Base-by-base conservation (phyloP, 2,888 invertebrate genomes). In the Tiliacea aurago region DNA sequence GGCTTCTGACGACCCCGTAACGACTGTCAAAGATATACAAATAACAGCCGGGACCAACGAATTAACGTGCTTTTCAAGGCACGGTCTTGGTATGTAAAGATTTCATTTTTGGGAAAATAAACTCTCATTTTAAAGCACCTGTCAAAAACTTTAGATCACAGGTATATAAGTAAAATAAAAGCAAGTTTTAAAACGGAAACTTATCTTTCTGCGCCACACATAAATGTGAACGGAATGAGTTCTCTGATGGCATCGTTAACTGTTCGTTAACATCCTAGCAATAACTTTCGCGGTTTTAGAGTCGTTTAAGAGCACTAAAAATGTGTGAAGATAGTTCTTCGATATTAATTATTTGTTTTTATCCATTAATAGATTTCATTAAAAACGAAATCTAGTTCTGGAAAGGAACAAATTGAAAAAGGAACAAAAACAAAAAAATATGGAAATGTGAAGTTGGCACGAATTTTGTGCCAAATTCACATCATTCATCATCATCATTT, bases 191-290 rank as follows among this genome's bases (percentile, higher is more conserved):
- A 51, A 77, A 79, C 53, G 67, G 56, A 47, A 78, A 72, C 55
- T 78, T 72, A 66, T 80, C 80, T 58, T 51, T 43, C 49, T 66
- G 75, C 67, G 33, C 55, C 69, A 58, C 43, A 59, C 71, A 80
- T 78, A 72, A 80, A 80, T 73, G 62, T 61, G 75, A 49, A 76
- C 61, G 78, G n/a, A 86, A 78, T 74, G 67, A 62, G 75, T 28
- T 58, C 58, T 59, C 41, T 72, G 71, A 83, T 73, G 78, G 55
- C 70, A 63, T 80, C 75, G 71, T 83, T 75, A 77, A 73, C 62
- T 64, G 62, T 73, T 72, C 73, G 68, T 64, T 67, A 53, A 73
- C 63, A 73, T 67, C 59, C 59, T 63, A 45, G 66, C 51, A 56
- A 78, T 78, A 77, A 72, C 62, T 75, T 69, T 15, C 67, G 49